phyloP scores from a whole-genome alignment of 2,888 invertebrate genomes.

The Catocala fraxini region DNA sequence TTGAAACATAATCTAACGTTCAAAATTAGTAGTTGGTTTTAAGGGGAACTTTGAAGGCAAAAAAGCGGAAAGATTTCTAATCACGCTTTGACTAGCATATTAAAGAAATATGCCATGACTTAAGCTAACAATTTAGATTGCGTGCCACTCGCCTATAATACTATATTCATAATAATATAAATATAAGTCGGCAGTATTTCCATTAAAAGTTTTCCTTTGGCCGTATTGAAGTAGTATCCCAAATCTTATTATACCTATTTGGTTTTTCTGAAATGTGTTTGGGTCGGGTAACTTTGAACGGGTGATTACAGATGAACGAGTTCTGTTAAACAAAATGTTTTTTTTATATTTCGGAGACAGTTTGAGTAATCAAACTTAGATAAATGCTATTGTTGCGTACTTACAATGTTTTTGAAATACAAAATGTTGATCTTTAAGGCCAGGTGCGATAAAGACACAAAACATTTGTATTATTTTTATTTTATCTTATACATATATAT shows the following conservation, averaged over 20 bases:
- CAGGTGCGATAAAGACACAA: no score
- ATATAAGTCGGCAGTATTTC: slow-evolving; percentile 25
- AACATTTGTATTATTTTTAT: no score
- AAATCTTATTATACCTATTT: slow-evolving; percentile 13
- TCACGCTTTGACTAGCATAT: slow-evolving; percentile 23
- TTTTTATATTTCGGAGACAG: not conserved
- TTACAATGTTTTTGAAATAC: not conserved
- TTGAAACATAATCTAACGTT: no score
- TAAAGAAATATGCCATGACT: slow-evolving; percentile 25
- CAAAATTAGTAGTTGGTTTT: not conserved
- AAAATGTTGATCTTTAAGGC: no score
- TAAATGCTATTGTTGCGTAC: not conserved
- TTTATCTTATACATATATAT: no score
- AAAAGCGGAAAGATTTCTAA: slow-evolving; percentile 38
- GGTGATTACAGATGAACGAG: slow-evolving; percentile 1
- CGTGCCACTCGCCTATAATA: slow-evolving; percentile 35
- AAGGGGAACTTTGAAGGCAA: slow-evolving; percentile 9
- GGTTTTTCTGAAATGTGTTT: slow-evolving; percentile 2
- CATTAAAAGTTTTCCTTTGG: slow-evolving; percentile 18
- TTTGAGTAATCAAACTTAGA: not conserved
- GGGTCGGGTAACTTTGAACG: slow-evolving; percentile 1
- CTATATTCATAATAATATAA: slow-evolving; percentile 29
- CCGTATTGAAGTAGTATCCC: not conserved
- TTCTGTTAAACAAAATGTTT: not conserved
- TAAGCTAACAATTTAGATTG: slow-evolving; percentile 28